A percentile compares a stretch with the other conserved stretches of the same genome.
Evolutionary conservation across 2,113 vertebrate genomes (phyloP).

Genomic region (Oostethus manadensis): DNA sequence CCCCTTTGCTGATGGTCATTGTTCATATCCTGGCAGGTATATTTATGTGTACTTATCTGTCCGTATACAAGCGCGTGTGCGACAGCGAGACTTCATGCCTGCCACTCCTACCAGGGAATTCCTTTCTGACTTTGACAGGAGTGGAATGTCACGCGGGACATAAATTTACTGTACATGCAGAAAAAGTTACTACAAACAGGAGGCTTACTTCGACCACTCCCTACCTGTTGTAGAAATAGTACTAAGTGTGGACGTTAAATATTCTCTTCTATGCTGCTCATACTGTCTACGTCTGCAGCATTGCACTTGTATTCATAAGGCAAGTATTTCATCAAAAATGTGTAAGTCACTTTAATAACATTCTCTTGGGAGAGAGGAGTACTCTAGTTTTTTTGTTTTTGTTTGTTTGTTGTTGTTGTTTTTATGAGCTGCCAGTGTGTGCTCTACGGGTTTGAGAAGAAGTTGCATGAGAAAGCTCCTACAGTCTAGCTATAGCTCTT

Average conservation of each 20-base stretch:
- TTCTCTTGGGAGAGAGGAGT: too few relatives aligned
- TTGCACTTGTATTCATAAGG: too few relatives aligned
- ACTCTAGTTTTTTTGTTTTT: background rate
- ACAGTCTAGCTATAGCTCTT: too few relatives aligned
- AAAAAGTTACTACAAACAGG: slow-evolving; percentile 31
- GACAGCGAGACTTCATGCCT: slow-evolving; percentile 59
- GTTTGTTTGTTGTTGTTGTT: background rate
- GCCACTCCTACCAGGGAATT: slow-evolving; percentile 71
- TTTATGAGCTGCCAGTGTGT: background rate
- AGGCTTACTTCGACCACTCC: background rate
- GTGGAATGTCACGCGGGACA: slow-evolving; percentile 56
- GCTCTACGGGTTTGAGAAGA: background rate
- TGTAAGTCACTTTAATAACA: too few relatives aligned
- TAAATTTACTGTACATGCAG: slow-evolving; percentile 37
- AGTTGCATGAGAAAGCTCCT: background rate
- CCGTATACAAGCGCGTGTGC: slow-evolving; percentile 24
- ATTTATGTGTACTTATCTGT: slow-evolving; percentile 10
- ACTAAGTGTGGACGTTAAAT: background rate
- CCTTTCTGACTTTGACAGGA: slow-evolving; percentile 60
- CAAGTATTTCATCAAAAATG: too few relatives aligned
- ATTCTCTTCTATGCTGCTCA: too few relatives aligned
- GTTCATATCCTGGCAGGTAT: slow-evolving; percentile 9
- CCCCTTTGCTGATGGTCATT: slow-evolving; percentile 15
- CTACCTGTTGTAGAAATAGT: background rate
- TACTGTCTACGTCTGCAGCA: too few relatives aligned